These are phyloP conservation scores for Hypolimnas misippus DNA, from an alignment of 2,888 invertebrate genomes.

Conservation along the genomic window DNA sequence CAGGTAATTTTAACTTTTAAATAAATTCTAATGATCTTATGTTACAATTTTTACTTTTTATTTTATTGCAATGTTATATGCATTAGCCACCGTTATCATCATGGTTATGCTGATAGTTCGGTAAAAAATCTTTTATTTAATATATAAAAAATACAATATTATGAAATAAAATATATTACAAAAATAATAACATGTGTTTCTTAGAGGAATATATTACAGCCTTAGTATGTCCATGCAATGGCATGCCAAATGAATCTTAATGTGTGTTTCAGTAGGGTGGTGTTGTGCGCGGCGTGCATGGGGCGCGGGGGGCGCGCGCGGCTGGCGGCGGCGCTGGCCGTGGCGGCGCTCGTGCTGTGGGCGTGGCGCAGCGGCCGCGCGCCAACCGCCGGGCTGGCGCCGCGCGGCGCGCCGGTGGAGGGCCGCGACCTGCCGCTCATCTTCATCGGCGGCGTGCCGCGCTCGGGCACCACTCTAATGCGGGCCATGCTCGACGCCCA, in stretches of 20 bases:
- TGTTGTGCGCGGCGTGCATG: constrained; percentile 52
- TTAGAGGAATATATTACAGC: too few species aligned
- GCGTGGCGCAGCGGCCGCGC: constrained; percentile 43
- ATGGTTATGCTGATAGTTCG: too few species aligned
- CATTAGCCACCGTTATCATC: too few species aligned
- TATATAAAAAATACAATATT: too few species aligned
- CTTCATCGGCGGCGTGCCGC: constrained; percentile 98
- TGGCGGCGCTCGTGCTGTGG: constrained; percentile 44
- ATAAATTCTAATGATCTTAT: neutral
- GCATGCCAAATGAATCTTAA: too few species aligned
- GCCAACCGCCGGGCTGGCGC: constrained; percentile 29
- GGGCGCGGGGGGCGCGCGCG: constrained; percentile 55
- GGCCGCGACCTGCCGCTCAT: constrained; percentile 96
- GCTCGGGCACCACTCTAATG: constrained; percentile 98
- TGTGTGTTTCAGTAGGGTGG: constrained; percentile 47
- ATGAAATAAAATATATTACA: too few species aligned
- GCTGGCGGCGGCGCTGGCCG: constrained; percentile 49
- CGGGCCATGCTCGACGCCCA: constrained; percentile 99
- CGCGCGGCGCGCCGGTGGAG: constrained; percentile 58
- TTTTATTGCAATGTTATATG: neutral
- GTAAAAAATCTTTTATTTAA: too few species aligned
- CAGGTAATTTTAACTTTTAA: constrained; percentile 2
- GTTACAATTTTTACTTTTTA: neutral
- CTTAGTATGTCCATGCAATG: too few species aligned
- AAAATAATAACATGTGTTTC: too few species aligned